Percentiles rank a stretch among this genome's conserved stretches.
Evolutionary conservation across 2,888 invertebrate species (phyloP).

Genomic region (Himalopsyche japonica): DNA sequence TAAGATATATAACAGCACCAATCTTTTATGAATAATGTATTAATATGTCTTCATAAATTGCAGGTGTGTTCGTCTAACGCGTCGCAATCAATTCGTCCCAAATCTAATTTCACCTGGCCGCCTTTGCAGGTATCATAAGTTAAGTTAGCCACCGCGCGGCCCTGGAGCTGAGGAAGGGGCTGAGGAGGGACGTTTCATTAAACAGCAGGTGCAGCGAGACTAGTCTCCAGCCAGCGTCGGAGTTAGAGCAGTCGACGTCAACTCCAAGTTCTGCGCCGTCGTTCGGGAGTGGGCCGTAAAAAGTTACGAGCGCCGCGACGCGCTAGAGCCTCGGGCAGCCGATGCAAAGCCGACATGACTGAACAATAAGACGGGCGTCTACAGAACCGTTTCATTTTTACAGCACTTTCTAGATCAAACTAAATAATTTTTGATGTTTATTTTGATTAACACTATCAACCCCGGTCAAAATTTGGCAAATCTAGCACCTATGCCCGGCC

Average conservation of each 20-base stretch:
- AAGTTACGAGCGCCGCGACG: constrained; percentile 24
- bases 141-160: background rate
- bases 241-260: background rate
- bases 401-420: too few species aligned
- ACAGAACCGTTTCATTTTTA: background rate
- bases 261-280: background rate
- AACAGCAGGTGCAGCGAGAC: background rate
- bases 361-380: background rate
- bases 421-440: too few species aligned
- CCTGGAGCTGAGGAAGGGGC: background rate
- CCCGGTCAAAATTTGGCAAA: too few species aligned
- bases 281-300: constrained; percentile 9
- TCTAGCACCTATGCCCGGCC: too few species aligned
- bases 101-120: background rate
- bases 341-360: background rate
- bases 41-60: too few species aligned
- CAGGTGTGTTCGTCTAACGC: too few species aligned
- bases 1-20: too few species aligned
- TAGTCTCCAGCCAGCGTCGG: background rate
- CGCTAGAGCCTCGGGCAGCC: background rate
- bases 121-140: background rate
- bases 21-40: too few species aligned
- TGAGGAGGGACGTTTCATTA: constrained; percentile 15
- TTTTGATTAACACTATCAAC: too few species aligned
- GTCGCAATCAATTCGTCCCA: background rate